A percentile compares a stretch with the other conserved stretches of the same genome.
Conservation (phyloP, 1,140 invertebrate genomes). For the Trichonephila clavata region DNA sequence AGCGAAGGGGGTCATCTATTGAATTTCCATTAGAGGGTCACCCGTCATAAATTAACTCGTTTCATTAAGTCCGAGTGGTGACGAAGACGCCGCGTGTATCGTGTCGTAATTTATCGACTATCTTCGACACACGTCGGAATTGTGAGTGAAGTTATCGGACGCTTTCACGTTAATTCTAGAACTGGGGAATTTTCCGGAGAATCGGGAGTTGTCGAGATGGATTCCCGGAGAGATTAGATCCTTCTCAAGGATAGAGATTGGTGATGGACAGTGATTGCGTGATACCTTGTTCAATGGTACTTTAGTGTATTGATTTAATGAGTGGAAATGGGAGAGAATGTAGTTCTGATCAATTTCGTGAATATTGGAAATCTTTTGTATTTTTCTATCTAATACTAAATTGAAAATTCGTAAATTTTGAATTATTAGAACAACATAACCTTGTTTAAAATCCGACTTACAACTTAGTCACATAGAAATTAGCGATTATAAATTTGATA, state of each 20-base stretch:
- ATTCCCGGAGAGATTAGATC: neutral
- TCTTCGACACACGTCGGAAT: constrained; percentile 45
- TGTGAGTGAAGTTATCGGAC: constrained; percentile 43
- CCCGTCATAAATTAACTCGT: constrained; percentile 70
- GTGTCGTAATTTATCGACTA: constrained; percentile 55
- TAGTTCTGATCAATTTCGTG: too few species aligned
- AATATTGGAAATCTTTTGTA: neutral
- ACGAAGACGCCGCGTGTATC: constrained; percentile 35
- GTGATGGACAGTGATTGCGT: neutral
- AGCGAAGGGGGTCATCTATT: constrained; percentile 17
- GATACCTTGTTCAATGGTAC: neutral
- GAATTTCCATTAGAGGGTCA: constrained; percentile 71
- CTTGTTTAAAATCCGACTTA: too few species aligned
- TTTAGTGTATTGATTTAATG: neutral
- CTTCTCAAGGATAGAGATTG: neutral
- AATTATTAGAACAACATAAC: too few species aligned
- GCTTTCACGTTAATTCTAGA: constrained; percentile 3
- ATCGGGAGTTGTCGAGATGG: neutral
- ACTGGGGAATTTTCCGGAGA: neutral
- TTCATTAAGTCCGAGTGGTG: constrained; percentile 63
- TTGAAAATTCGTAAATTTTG: too few species aligned
- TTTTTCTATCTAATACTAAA: too few species aligned
- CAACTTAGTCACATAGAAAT: too few species aligned
- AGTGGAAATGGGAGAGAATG: too few species aligned
- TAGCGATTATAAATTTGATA: too few species aligned